Percentiles rank a stretch among this genome's conserved stretches.
phyloP scores from a whole-genome alignment of 2,888 invertebrate genomes.

The Folsomia manolachei region DNA sequence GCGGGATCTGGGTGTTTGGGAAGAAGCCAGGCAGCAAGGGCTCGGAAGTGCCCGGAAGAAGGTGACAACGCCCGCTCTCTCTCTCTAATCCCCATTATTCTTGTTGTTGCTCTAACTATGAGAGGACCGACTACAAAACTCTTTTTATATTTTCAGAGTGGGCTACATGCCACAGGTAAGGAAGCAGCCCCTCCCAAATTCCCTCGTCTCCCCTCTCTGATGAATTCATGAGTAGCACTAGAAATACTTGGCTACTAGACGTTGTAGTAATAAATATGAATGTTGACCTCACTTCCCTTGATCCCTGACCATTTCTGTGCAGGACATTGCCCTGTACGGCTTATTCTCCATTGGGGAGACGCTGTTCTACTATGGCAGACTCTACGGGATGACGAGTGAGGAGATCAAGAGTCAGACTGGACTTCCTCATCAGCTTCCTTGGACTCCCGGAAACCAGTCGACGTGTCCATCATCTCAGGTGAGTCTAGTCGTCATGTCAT shows the following conservation, averaged over 20 bases:
- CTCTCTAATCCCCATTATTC: no score
- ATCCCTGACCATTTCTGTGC: no score
- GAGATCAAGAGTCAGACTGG: neutral
- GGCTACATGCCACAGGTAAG: conserved; percentile 14
- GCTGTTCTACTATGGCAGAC: conserved; percentile 17
- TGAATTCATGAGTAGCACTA: no score
- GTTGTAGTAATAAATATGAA: no score
- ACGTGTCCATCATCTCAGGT: neutral
- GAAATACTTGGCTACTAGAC: no score
- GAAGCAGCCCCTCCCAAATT: no score
- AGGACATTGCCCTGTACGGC: conserved; percentile 39
- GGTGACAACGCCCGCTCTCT: conserved; percentile 19
- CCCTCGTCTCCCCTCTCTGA: no score
- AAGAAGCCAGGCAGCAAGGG: conserved; percentile 83
- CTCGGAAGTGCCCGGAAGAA: conserved; percentile 84
- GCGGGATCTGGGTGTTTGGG: conserved; percentile 84
- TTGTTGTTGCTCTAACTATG: no score
- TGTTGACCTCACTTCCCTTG: no score
- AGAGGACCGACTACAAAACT: neutral
- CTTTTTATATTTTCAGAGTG: neutral
- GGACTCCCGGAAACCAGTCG: neutral
- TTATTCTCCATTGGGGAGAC: conserved; percentile 40
- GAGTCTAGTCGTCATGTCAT: neutral
- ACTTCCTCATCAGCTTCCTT: neutral
- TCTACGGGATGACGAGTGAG: conserved; percentile 5